Evolutionary conservation across 2,113 vertebrate genomes (phyloP).

Genomic region (Ammodytes marinus): DNA sequence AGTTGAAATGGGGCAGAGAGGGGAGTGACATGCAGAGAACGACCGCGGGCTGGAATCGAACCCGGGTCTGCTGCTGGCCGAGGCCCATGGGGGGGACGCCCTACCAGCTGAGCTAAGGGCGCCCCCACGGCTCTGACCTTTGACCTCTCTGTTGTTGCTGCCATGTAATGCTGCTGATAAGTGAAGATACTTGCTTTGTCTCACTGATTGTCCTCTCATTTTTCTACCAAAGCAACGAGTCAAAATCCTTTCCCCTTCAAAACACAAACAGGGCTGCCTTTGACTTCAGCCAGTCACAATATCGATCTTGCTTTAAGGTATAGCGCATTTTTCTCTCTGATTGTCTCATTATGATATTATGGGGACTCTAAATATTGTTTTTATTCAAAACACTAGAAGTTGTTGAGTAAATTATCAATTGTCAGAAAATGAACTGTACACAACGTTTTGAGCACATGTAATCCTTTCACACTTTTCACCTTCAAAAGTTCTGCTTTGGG

Average conservation of each 20-base stretch:
- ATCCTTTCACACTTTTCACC: too few relatives aligned
- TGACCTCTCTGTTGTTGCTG: conserved; percentile 29
- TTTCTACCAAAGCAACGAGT: conserved; percentile 38
- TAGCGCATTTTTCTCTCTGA: background rate
- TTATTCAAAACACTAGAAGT: background rate
- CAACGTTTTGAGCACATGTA: too few relatives aligned
- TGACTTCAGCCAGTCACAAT: conserved; percentile 17
- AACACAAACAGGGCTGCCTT: conserved; percentile 3
- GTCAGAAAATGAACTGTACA: too few relatives aligned
- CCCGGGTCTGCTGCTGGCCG: too few relatives aligned
- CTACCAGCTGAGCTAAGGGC: too few relatives aligned
- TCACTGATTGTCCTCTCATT: conserved; percentile 23
- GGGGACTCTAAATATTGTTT: background rate
- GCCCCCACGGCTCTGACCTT: conserved; percentile 50
- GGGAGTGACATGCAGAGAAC: too few relatives aligned
- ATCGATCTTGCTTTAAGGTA: background rate
- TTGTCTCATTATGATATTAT: background rate
- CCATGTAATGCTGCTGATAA: conserved; percentile 19
- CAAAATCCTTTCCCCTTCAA: conserved; percentile 13
- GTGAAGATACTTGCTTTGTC: conserved; percentile 27
- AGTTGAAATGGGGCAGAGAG: too few relatives aligned
- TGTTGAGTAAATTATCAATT: background rate
- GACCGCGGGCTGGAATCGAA: too few relatives aligned
- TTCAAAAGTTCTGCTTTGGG: too few relatives aligned
- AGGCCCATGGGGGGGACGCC: too few relatives aligned